These are phyloP conservation scores for Drosophila anceps DNA, from an alignment of 2,888 invertebrate genomes.

Conservation along the genomic window DNA sequence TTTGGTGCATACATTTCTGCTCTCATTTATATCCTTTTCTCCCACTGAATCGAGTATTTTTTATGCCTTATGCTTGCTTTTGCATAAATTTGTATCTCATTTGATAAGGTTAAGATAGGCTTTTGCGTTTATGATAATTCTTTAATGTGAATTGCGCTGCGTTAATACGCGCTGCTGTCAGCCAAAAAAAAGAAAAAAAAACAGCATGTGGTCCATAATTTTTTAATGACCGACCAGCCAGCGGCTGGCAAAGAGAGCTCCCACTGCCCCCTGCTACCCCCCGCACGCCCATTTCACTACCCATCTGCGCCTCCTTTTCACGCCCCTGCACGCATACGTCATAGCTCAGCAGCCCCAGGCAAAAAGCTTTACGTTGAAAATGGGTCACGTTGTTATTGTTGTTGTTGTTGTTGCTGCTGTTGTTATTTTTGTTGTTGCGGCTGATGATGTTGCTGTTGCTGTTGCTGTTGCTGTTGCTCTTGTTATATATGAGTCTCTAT, in stretches of 20 bases:
- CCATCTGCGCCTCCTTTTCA: neutral
- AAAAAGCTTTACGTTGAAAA: conserved; percentile 77
- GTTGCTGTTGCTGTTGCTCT: conserved; percentile 33
- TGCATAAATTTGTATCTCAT: conserved; percentile 2
- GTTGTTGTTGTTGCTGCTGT: conserved; percentile 36
- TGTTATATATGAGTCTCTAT: conserved; percentile 24
- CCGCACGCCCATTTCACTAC: neutral
- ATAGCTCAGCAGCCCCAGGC: conserved; percentile 69
- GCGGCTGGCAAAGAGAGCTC: conserved; percentile 25
- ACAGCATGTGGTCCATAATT: conserved; percentile 73
- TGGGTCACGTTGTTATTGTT: conserved; percentile 70
- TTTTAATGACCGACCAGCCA: conserved; percentile 69
- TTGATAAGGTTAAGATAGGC: neutral
- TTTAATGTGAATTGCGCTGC: conserved; percentile 23
- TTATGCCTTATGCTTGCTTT: neutral
- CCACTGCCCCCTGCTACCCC: too few relatives aligned
- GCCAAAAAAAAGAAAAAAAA: conserved; percentile 35
- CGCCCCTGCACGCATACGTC: conserved; percentile 63
- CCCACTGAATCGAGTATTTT: neutral
- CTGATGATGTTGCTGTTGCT: conserved; percentile 14
- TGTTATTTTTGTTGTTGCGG: conserved; percentile 30
- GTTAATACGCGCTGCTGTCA: conserved; percentile 25
- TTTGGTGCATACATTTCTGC: neutral
- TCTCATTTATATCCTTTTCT: neutral
- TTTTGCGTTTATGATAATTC: conserved; percentile 22